Conservation (phyloP, 2,888 invertebrate genomes). For the Pecten maximus region DNA sequence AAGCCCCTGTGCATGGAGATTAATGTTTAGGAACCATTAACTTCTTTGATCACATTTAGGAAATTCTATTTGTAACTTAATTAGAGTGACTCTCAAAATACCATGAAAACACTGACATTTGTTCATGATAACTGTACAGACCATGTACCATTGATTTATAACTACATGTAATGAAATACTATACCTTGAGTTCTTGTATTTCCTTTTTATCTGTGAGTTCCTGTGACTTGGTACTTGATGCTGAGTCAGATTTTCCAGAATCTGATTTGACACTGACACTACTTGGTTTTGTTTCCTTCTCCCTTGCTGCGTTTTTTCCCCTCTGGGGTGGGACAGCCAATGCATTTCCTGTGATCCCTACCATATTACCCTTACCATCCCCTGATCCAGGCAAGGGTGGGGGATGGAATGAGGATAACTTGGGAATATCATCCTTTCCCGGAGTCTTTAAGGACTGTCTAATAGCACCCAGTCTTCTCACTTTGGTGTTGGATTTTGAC, state of each 20-base stretch:
- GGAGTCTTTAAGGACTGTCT: not conserved
- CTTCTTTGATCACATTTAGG: too few species aligned
- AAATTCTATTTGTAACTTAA: too few species aligned
- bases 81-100: too few species aligned
- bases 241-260: constrained; percentile 67
- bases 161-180: not conserved
- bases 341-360: constrained; percentile 66
- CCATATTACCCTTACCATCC: not conserved
- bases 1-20: too few species aligned
- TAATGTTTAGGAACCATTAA: too few species aligned
- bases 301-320: constrained; percentile 56
- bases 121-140: too few species aligned
- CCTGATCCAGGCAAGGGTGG: not conserved
- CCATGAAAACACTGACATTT: too few species aligned
- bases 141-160: too few species aligned
- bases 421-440: not conserved
- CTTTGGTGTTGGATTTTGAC: constrained; percentile 15
- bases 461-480: not conserved
- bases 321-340: constrained; percentile 68
- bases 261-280: constrained; percentile 56
- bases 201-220: constrained; percentile 70
- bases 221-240: constrained; percentile 65
- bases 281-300: constrained; percentile 55
- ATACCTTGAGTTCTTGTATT: constrained; percentile 70
- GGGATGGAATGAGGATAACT: not conserved